Evolutionary conservation across 2,888 invertebrate species (phyloP).

Genomic region (Macropis europaea): DNA sequence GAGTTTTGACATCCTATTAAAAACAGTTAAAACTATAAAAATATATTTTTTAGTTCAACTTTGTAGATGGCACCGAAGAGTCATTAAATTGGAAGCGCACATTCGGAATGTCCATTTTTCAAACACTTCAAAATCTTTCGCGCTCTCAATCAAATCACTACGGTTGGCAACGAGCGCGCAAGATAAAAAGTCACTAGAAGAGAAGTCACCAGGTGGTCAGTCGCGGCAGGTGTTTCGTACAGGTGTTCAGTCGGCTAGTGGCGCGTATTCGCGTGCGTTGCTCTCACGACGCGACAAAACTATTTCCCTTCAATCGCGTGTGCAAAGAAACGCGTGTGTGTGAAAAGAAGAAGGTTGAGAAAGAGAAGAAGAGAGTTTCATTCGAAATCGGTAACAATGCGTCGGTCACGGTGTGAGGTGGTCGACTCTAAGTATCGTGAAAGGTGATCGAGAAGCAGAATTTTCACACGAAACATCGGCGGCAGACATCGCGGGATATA

Average conservation of each 20-base stretch:
- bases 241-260: conserved; percentile 64
- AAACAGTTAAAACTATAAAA: too few relatives aligned
- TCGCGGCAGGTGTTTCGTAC: conserved; percentile 60
- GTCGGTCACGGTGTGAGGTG: conserved; percentile 47
- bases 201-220: conserved; percentile 47
- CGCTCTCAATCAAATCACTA: background rate
- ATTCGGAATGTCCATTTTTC: too few relatives aligned
- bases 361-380: too few relatives aligned
- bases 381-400: conserved; percentile 48
- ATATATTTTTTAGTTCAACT: too few relatives aligned
- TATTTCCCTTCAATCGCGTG: conserved; percentile 5
- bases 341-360: too few relatives aligned
- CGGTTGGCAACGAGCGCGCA: conserved; percentile 30
- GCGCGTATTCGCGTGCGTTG: conserved; percentile 60
- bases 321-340: conserved; percentile 30
- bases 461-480: conserved; percentile 50
- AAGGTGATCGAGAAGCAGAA: conserved; percentile 46
- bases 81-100: too few relatives aligned
- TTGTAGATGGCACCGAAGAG: too few relatives aligned
- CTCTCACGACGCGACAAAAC: background rate
- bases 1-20: too few relatives aligned
- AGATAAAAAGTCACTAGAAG: conserved; percentile 52
- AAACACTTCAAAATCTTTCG: too few relatives aligned
- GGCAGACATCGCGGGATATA: conserved; percentile 57
- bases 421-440: conserved; percentile 52